Conservation (phyloP, 2,113 vertebrate genomes). For the Cynoglossus semilaevis region DNA sequence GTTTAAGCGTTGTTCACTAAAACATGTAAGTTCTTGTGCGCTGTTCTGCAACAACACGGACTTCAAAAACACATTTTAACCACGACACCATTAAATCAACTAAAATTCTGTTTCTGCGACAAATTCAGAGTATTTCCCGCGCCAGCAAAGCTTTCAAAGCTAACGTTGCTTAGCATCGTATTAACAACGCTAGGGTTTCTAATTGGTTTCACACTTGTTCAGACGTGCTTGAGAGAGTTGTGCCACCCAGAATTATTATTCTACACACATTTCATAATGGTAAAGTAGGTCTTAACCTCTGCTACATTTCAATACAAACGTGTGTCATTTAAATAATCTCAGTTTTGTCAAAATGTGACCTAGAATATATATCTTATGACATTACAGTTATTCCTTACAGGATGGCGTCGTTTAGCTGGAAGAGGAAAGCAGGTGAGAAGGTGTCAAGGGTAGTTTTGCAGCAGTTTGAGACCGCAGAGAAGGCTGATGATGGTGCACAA, state of each 20-base stretch:
- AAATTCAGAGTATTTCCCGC: constrained; percentile 1
- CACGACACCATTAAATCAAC: background rate
- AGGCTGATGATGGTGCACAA: constrained; percentile 60
- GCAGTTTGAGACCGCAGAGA: constrained; percentile 84
- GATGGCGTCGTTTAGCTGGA: constrained; percentile 98
- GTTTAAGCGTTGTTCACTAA: background rate
- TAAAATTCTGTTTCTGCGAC: background rate
- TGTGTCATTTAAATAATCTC: background rate
- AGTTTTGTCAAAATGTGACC: no score
- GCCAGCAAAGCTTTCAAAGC: background rate
- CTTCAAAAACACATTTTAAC: background rate
- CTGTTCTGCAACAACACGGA: no score
- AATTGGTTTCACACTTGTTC: background rate
- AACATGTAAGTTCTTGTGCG: constrained; percentile 1
- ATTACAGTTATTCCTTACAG: constrained; percentile 4
- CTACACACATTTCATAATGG: no score
- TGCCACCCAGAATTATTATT: no score
- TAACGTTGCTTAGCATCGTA: constrained; percentile 9
- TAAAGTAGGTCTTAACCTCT: no score
- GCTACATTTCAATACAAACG: background rate
- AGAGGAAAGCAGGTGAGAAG: constrained; percentile 91
- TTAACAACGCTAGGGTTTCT: background rate
- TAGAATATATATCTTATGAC: background rate
- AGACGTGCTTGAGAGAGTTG: background rate
- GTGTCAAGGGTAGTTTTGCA: constrained; percentile 86